phyloP scores from a whole-genome alignment of 2,797 vertebrate species.

The Rousettus madagascariensis region DNA sequence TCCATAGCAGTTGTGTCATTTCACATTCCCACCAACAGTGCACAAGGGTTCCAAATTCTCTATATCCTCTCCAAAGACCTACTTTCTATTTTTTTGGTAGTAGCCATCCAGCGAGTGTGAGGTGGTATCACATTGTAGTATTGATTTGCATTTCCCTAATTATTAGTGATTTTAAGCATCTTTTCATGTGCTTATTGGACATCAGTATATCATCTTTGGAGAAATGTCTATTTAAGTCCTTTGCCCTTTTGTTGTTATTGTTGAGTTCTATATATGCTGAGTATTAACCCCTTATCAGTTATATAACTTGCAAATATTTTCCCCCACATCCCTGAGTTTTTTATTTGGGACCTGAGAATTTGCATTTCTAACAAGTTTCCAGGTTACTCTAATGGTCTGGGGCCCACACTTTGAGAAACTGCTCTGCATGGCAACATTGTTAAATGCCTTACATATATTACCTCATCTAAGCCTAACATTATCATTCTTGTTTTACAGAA shows the following conservation, averaged over 20 bases:
- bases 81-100: neutral
- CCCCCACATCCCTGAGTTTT: neutral
- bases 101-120: neutral
- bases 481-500: neutral
- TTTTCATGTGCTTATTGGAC: neutral
- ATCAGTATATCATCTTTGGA: neutral
- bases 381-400: neutral
- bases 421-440: neutral
- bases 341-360: neutral
- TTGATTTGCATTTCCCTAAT: neutral
- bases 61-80: neutral
- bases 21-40: neutral
- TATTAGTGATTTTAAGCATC: neutral
- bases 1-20: neutral
- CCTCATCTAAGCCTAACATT: neutral
- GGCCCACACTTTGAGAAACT: neutral
- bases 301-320: constrained; percentile 14
- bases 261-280: neutral
- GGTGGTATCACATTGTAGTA: neutral
- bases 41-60: neutral
- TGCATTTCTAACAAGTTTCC: constrained; percentile 29
- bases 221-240: neutral
- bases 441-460: neutral
- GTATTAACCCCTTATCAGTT: neutral
- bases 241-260: neutral